Percentiles rank a stretch among this genome's conserved stretches.
These are phyloP conservation scores for Octopus sinensis DNA, from an alignment of 1,140 invertebrate species.

Conservation along the genomic window DNA sequence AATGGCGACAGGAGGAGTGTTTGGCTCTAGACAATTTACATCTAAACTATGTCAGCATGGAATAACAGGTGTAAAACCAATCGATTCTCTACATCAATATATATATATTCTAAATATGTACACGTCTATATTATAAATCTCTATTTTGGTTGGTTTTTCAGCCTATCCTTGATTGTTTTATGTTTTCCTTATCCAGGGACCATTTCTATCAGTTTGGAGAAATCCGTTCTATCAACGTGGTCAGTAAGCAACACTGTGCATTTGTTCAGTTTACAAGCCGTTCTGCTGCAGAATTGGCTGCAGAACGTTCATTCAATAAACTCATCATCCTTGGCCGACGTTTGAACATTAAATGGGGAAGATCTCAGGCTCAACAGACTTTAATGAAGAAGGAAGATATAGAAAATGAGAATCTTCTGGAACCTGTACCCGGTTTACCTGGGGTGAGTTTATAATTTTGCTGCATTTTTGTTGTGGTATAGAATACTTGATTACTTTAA, in stretches of 20 bases:
- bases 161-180: not conserved
- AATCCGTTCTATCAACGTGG: slow-evolving; percentile 87
- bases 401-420: slow-evolving; percentile 62
- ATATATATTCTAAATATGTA: too few species aligned
- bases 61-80: too few species aligned
- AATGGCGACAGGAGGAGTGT: too few species aligned
- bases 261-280: slow-evolving; percentile 95
- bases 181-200: slow-evolving; percentile 61
- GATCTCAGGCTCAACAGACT: slow-evolving; percentile 48
- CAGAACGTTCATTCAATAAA: slow-evolving; percentile 95
- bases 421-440: slow-evolving; percentile 84
- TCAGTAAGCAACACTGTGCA: slow-evolving; percentile 91
- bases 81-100: too few species aligned
- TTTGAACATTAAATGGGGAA: slow-evolving; percentile 94
- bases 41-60: too few species aligned
- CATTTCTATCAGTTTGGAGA: slow-evolving; percentile 99
- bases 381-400: slow-evolving; percentile 44
- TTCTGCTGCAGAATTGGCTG: slow-evolving; percentile 84
- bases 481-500: too few species aligned
- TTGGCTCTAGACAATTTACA: too few species aligned
- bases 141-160: not conserved
- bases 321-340: slow-evolving; percentile 66
- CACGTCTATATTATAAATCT: too few species aligned
- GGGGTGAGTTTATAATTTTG: slow-evolving; percentile 33
- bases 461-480: too few species aligned